Evolutionary conservation across 1,140 invertebrate genomes (phyloP).

Genomic region (Ylistrum balloti): DNA sequence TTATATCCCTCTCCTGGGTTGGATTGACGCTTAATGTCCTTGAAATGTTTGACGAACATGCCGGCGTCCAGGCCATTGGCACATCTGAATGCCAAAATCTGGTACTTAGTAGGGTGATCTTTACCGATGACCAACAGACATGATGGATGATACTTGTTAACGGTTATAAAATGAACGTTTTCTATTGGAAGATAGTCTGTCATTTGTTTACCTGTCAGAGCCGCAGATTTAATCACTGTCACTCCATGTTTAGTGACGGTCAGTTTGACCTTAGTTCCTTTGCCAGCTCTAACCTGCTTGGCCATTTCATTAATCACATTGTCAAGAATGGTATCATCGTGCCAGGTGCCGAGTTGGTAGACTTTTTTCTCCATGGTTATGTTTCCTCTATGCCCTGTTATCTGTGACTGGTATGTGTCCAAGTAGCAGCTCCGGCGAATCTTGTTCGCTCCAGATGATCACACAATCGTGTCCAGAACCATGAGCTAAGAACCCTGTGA

Average conservation of each 20-base stretch:
- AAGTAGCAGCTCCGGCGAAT: not conserved
- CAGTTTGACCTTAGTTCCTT: conserved; percentile 68
- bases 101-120: conserved; percentile 61
- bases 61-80: conserved; percentile 57
- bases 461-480: not conserved
- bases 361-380: conserved; percentile 57
- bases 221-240: conserved; percentile 51
- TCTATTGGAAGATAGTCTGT: conserved; percentile 52
- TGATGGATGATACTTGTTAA: conserved; percentile 63
- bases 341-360: conserved; percentile 66
- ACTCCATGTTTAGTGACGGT: conserved; percentile 60
- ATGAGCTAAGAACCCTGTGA: not conserved
- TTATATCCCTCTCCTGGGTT: conserved; percentile 54
- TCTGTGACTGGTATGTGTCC: no score
- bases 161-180: conserved; percentile 64
- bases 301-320: conserved; percentile 66
- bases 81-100: conserved; percentile 67
- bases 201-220: conserved; percentile 57
- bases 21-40: conserved; percentile 47
- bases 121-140: conserved; percentile 69
- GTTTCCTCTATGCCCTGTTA: not conserved
- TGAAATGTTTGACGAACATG: conserved; percentile 59
- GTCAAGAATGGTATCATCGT: conserved; percentile 66
- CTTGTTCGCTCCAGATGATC: not conserved
- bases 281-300: conserved; percentile 52